Conservation (phyloP, 1,140 invertebrate species). For the Pachypeltis micranthus region DNA sequence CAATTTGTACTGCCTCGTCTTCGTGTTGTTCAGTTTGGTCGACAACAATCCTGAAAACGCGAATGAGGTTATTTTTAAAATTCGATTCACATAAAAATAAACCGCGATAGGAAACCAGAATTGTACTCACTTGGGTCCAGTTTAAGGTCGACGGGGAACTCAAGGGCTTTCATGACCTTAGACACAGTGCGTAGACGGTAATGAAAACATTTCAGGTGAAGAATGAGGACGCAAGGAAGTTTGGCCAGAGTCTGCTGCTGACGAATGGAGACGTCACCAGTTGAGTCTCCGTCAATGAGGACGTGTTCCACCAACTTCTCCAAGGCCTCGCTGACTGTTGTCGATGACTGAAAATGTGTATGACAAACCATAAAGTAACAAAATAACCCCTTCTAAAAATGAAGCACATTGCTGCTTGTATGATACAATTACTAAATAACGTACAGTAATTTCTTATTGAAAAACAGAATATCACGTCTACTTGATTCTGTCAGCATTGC, state of each 20-base stretch:
- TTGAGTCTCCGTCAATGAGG: constrained; percentile 70
- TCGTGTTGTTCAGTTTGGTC: constrained; percentile 19
- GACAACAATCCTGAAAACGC: constrained; percentile 64
- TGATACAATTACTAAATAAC: not conserved
- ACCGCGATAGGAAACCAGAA: too few relatives aligned
- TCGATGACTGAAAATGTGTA: constrained; percentile 65
- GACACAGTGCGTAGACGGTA: constrained; percentile 68
- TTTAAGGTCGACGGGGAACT: constrained; percentile 80
- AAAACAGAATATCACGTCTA: not conserved
- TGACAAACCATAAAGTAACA: constrained; percentile 28
- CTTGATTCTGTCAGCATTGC: too few relatives aligned
- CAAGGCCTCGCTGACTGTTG: constrained; percentile 70
- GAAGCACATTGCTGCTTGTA: too few relatives aligned
- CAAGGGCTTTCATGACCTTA: constrained; percentile 80
- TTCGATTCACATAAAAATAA: not conserved
- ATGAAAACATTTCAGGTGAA: constrained; percentile 74
- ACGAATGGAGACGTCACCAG: constrained; percentile 70
- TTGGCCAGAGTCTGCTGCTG: constrained; percentile 79
- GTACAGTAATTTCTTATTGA: not conserved
- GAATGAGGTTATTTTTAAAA: not conserved
- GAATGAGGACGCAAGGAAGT: constrained; percentile 64
- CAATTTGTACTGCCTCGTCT: constrained; percentile 43
- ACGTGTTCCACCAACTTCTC: constrained; percentile 73
- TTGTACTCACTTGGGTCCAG: constrained; percentile 68
- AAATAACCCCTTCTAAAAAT: not conserved